Conservation (phyloP, 2,113 vertebrate genomes). For the Dromas ardeola region DNA sequence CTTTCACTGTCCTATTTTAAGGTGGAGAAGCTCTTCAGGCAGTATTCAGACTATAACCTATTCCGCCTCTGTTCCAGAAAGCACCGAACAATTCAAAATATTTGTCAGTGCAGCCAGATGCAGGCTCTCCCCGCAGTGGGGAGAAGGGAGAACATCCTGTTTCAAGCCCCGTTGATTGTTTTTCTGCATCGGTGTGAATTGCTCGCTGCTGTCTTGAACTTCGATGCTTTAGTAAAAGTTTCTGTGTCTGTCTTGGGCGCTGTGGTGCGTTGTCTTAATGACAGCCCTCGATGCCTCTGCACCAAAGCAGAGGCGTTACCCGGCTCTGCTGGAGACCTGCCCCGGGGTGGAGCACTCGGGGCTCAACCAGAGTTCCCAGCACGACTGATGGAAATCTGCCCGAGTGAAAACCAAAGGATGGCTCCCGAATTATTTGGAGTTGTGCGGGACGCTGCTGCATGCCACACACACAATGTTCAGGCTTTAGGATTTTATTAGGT, state of each 20-base stretch:
- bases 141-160: not conserved
- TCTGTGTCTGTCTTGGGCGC: not conserved
- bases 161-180: not conserved
- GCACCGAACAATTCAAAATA: not conserved
- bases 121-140: not conserved
- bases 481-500: not conserved
- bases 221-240: not conserved
- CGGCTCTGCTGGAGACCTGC: not conserved
- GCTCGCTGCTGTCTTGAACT: not conserved
- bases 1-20: constrained; percentile 18
- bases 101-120: constrained; percentile 10
- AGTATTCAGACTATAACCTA: not conserved
- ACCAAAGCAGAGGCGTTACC: rapidly evolving
- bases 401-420: not conserved
- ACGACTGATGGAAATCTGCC: not conserved
- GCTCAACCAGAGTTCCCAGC: not conserved
- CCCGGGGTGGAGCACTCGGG: rapidly evolving
- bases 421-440: not conserved
- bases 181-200: not conserved
- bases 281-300: not conserved
- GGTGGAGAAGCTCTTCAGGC: not conserved
- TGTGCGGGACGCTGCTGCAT: not conserved
- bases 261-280: not conserved
- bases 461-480: not conserved
- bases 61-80: not conserved